Conservation (phyloP, 2,888 invertebrate genomes). For the Pyrocoelia pectoralis region DNA sequence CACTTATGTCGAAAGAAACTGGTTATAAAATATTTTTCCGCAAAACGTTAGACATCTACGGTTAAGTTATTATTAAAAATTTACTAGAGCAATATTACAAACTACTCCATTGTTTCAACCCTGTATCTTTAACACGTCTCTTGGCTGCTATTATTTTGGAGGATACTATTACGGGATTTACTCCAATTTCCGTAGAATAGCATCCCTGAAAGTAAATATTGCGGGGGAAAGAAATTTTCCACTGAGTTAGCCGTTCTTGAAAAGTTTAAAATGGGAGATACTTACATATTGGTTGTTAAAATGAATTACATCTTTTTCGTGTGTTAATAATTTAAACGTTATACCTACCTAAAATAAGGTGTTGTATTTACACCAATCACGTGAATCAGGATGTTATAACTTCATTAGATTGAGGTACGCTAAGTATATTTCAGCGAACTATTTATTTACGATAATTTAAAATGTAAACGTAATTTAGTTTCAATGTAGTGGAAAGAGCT, state of each 20-base stretch:
- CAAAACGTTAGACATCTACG: background rate
- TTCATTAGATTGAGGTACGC: background rate
- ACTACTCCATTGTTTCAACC: background rate
- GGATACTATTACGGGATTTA: conserved; percentile 1
- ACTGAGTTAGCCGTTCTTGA: background rate
- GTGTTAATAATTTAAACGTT: no score
- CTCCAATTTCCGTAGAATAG: background rate
- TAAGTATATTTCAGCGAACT: background rate
- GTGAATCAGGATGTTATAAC: background rate
- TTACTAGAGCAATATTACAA: background rate
- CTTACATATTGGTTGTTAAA: background rate
- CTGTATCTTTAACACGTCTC: background rate
- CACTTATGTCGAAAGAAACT: no score
- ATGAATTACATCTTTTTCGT: no score
- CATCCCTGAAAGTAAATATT: background rate
- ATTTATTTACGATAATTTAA: background rate
- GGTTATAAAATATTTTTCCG: background rate
- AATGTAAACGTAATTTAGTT: background rate
- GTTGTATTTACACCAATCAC: no score
- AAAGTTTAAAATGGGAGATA: background rate
- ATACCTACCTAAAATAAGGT: no score
- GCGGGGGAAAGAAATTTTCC: background rate
- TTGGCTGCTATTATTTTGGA: background rate
- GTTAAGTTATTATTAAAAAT: background rate
- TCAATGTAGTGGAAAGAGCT: background rate